A percentile compares a stretch with the other conserved stretches of the same genome.
Evolutionary conservation across 2,797 vertebrate species (phyloP).

Genomic region (Sebastes baramenuke): DNA sequence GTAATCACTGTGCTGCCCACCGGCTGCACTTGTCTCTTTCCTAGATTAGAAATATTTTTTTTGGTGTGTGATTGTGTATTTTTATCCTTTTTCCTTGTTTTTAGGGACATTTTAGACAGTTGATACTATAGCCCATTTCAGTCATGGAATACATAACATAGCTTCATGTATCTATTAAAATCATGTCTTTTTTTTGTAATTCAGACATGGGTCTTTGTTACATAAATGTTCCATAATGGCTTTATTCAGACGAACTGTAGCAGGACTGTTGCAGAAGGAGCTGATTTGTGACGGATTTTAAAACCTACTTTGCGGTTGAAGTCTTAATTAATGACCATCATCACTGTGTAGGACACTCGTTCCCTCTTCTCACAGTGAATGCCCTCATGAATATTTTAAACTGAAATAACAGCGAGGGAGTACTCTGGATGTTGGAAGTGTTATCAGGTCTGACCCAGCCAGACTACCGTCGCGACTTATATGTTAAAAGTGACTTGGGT

Average conservation of each 20-base stretch:
- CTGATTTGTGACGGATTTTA: background rate
- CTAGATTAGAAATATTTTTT: background rate
- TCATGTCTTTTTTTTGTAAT: background rate
- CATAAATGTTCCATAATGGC: background rate
- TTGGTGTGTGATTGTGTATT: background rate
- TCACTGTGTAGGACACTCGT: background rate
- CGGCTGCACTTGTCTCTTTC: too few relatives aligned
- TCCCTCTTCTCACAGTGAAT: background rate
- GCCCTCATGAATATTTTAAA: background rate
- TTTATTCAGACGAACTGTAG: background rate
- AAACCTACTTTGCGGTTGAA: background rate
- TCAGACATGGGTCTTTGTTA: background rate
- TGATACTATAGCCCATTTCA: background rate
- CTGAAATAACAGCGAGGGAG: background rate
- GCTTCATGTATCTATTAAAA: background rate
- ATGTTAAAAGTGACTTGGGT: background rate
- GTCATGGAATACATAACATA: background rate
- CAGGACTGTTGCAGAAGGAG: background rate
- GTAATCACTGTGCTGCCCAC: too few relatives aligned
- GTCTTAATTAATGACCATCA: background rate
- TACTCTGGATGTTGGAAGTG: background rate
- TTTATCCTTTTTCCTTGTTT: background rate
- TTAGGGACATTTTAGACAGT: background rate
- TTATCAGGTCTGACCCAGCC: background rate
- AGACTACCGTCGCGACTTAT: background rate